These are phyloP conservation scores for Struthio camelus DNA, from an alignment of 2,113 vertebrate genomes.

Conservation along the genomic window DNA sequence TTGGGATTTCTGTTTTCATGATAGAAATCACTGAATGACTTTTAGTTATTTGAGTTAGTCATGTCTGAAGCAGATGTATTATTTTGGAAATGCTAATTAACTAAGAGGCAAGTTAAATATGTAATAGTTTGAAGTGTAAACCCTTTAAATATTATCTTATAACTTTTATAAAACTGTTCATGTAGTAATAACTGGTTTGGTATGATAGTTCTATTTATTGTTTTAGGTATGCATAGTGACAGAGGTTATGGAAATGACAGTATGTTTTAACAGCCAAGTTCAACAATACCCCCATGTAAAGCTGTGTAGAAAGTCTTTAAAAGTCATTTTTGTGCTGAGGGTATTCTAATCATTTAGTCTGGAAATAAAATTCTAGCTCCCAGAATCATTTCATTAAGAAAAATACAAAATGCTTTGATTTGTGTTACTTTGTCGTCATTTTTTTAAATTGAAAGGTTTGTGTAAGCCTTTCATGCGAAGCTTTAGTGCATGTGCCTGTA, in stretches of 20 bases:
- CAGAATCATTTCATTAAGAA: too few species aligned
- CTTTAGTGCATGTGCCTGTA: background rate
- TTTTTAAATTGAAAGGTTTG: background rate
- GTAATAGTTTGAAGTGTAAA: background rate
- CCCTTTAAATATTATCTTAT: background rate
- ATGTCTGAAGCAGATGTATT: background rate
- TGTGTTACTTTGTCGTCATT: background rate
- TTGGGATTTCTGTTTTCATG: background rate
- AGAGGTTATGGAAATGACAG: background rate
- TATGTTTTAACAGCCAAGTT: background rate
- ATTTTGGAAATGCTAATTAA: background rate
- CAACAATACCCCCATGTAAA: background rate
- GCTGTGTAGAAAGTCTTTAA: background rate
- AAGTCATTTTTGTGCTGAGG: background rate
- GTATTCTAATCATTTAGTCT: background rate
- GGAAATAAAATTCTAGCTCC: too few species aligned
- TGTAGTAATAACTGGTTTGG: background rate
- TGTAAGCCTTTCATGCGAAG: background rate
- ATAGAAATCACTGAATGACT: background rate
- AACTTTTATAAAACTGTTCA: background rate
- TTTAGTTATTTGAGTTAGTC: background rate
- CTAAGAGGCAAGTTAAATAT: background rate
- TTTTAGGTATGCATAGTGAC: rapidly evolving
- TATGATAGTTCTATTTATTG: background rate
- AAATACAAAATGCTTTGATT: background rate